Evolutionary conservation across 2,888 invertebrate genomes (phyloP).

Genomic region (Mythimna albipuncta): DNA sequence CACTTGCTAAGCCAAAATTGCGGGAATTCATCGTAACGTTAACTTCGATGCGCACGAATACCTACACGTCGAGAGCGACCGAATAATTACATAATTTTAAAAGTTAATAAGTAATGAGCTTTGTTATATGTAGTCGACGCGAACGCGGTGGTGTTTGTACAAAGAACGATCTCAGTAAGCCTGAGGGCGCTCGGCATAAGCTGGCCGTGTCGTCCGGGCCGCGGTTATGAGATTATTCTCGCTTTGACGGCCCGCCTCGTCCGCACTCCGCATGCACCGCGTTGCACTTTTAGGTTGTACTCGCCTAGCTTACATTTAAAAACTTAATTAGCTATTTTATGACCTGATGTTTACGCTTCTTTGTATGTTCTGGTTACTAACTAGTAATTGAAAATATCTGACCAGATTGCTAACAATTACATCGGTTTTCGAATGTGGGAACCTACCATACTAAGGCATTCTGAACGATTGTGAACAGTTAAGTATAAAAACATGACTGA

Average conservation of each 20-base stretch:
- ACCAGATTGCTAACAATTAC: background rate
- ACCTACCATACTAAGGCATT: background rate
- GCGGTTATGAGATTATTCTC: conserved; percentile 88
- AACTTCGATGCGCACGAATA: conserved; percentile 79
- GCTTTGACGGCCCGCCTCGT: conserved; percentile 83
- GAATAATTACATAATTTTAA: conserved; percentile 72
- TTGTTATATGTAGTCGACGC: conserved; percentile 67
- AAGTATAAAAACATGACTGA: background rate
- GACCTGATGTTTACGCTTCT: conserved; percentile 68
- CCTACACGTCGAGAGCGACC: conserved; percentile 67
- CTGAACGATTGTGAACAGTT: background rate
- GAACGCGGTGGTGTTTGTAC: conserved; percentile 73
- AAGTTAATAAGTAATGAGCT: conserved; percentile 73
- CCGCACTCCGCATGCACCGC: conserved; percentile 75
- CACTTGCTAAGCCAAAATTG: conserved; percentile 73
- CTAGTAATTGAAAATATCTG: conserved; percentile 13
- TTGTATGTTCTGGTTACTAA: conserved; percentile 60
- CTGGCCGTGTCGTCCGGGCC: conserved; percentile 81
- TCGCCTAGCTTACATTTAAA: conserved; percentile 79
- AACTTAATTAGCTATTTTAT: conserved; percentile 82
- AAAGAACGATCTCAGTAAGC: conserved; percentile 83
- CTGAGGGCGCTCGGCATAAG: conserved; percentile 83
- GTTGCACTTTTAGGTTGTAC: conserved; percentile 79
- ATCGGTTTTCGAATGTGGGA: background rate
- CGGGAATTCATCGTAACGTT: conserved; percentile 77